Base-by-base conservation (phyloP, 1,140 invertebrate genomes). In the Nixonia krombeini region DNA sequence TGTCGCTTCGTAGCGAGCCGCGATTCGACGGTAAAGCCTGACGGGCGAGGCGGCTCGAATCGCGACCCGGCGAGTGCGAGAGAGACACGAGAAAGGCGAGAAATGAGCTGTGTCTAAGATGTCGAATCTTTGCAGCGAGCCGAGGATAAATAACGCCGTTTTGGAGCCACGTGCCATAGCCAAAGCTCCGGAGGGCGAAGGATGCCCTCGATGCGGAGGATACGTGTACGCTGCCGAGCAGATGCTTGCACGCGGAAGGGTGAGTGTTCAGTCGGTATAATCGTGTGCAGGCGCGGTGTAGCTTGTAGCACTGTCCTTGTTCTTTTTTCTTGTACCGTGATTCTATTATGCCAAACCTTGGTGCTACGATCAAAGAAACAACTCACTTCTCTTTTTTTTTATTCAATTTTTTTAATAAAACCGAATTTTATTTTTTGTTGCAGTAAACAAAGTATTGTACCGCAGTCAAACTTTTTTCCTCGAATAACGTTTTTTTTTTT, bases 201-300 rank as follows among this genome's bases (percentile, higher is more conserved):
- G 94, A 35, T 97, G 95, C 74, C 95, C 95, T 15, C 88, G 94
- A 61, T 97, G 95, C 80, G 94, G 94, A 41, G 95, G 95, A 67
- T 95, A 87, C 79, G 95, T 97, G 13, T 97, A 96, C 84, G 94
- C 94, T 56, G 95, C 95, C 41, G 95, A 97, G 85, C 94, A 96
- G 85, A 96, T 96, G 94, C 87, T 96, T 76, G 94, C 94, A 57
- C 89, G 93, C 72, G 94, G 94, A 87, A 89, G 91, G 87, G 93
- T 94, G 87, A 92, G 89, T 88, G 73, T 18, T n/a, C 33, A 26
- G 8, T 21, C 13, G n/a, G 18, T 18, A 31, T 40, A 44, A 12
- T 12, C 26, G 37, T 25, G 10, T 17, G 7, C 13, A 50, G 23
- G 44, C 28, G 41, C 28, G 25, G 49, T 26, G 29, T 51, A 65